Base-by-base conservation (phyloP, 2,797 vertebrate species). In the Champsocephalus gunnari region DNA sequence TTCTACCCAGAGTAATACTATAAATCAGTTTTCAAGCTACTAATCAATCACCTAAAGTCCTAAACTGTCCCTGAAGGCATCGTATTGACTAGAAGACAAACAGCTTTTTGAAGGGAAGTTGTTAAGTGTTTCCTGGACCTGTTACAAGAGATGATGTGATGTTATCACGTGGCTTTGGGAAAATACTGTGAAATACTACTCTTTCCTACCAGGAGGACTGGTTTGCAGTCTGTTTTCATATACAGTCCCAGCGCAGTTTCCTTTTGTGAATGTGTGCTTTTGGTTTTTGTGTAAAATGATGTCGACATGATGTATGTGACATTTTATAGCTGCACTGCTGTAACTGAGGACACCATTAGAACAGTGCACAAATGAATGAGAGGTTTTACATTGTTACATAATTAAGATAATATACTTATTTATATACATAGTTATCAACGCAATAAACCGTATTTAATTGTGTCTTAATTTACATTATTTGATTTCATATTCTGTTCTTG, bases 21-120 rank as follows among this genome's bases (percentile, higher is more conserved):
- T 59, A 60, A 83, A 85, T 85, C 78, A 58, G 38, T 75, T 65
- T 76, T 81, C 28, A 71, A 66, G 66, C 56, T 14, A 73, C 48
- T 44, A 64, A 82, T 81, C 80, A 72, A 87, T 83, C 71, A 55
- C 34, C 32, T 76, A 24, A 84, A 82, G 44, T 66, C 34, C 32
- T 76, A 24, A 84, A 82, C 47, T 66, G 50, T 71, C 44, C 78
- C 82, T 17, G 2, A 34, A 53, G 71, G 71, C 28, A 44, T 43
- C 7, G 0, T 79, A 78, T 85, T 71, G 82, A 85, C 73, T 55
- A 43, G 53, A 54, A 62, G 73, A 41, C 55, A 69, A 38, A 32
- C 24, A 28, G 69, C 75, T 0, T 41, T 61, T 70, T 66, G 10
- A 61, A 60, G 28, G 51, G 57, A 55, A 66, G 38, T 9, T 9